Base-by-base conservation (phyloP, 2,888 invertebrate species). In the Eristalis tenax region DNA sequence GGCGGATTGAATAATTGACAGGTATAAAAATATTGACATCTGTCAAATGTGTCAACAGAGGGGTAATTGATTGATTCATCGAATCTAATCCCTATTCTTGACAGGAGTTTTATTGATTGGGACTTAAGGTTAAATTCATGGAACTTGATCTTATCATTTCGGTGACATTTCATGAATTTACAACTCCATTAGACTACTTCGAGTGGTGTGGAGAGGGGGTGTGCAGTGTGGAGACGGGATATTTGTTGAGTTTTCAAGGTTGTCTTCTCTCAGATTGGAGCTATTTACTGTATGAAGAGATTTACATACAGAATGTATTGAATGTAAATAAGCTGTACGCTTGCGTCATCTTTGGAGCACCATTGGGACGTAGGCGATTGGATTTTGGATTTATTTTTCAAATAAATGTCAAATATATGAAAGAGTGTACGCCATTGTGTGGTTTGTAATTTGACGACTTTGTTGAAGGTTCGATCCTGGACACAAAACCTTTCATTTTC, bases 1-100 rank as follows among this genome's bases (percentile, higher is more conserved):
- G n/a, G n/a, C 11, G 13, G n/a, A 69, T 59, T 65, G 23, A 63
- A 22, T 15, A 28, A 28, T 13, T 43, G 35, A n/a, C 43, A 59
- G 22, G 69, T 69, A 23, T 59, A 57, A 15, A 8, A 66, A 40
- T 35, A 13, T 59, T 66, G 71, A 79, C 71, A 61, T 56, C 71
- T 71, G 71, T 79, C 79, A 79, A 35, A 70, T 63, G 35, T 65
- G 79, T 70, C 78, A 77, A 38, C 18, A 22, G 63, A 73, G 57
- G 13, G n/a, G 38, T 70, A 57, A 79, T 71, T 50, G 77, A 77
- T 77, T 75, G 65, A 22, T 35, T 61, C 15, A 2, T 6, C 18
- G 15, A 50, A 57, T 57, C 57, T 75, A 15, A 57, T 56, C 68
- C 38, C 18, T 8, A 26, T 26, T 43, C 38, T 43, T 68, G 68